Base-by-base conservation (phyloP, 1,140 invertebrate genomes). In the Nephila pilipes region DNA sequence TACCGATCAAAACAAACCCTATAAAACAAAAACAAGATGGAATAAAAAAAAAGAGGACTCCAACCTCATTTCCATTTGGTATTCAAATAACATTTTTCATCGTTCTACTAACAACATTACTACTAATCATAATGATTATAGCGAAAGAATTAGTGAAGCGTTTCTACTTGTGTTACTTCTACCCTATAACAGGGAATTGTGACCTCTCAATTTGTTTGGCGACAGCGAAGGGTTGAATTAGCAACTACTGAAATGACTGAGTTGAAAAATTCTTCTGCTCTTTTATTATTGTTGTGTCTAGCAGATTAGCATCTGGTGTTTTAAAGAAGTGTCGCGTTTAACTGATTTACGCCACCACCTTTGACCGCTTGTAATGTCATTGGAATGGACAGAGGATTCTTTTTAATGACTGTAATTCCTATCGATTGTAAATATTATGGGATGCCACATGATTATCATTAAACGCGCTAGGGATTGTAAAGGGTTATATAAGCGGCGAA, bases 91-190 rank as follows among this genome's bases (percentile, higher is more conserved):
- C 85, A 55, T 55, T 46, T 85, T 60, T 20, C 54, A 87, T 12
- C 38, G 29, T 18, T 36, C 20, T 38, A 63, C 20, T 60, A 54
- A 63, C 57, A 87, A 20, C 58, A 60, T 12, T 57, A 54, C 12
- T 20, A 87, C 85, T 83, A 83, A 87, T 87, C 57, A 60, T 60
- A 18, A 87, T 63, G 57, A 87, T 87, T 87, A 60, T 60, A 38
- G 18, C 54, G 16, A 54, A 60, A 87, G 29, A 60, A 60, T 87
- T 87, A 87, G 20, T 22, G 29, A 87, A 60, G 55, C 57, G 85
- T 87, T 87, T 87, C 55, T 36, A n/a, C 38, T n/a, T 10, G 1
- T 54, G 46, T 54, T 83, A 55, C 54, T 55, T 32, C 20, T n/a
- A 55, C 54, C 29, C 81, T 46, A 1, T 22, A 38, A 87, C 85